Base-by-base conservation (phyloP, 2,113 vertebrate species). In the Leptodactylus fuscus region DNA sequence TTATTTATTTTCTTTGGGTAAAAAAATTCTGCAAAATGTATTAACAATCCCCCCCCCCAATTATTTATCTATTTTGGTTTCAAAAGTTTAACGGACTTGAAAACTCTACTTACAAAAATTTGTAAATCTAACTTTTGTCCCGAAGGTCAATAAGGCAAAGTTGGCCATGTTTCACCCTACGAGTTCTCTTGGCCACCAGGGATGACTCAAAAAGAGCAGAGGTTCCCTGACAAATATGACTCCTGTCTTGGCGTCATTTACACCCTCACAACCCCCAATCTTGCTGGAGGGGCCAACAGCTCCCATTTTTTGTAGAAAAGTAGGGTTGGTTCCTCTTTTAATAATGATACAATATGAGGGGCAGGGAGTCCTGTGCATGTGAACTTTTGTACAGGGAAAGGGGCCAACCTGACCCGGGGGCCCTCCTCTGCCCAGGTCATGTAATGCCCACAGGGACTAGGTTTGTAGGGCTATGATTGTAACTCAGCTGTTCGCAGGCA, bases 141-240 rank as follows among this genome's bases (percentile, higher is more conserved):
- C 8, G 13, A 29, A 80, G 51, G 5, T 58, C 55, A 62, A 41
- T 62, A 62, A 80, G 77, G 77, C 77, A 79, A 60, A 36, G 36
- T 32, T 51, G 46, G 46, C 11, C 29, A n/a, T n/a, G n/a, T n/a
- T n/a, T n/a, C n/a, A n/a, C n/a, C n/a, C n/a, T n/a, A n/a, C n/a
- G n/a, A n/a, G n/a, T n/a, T n/a, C n/a, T n/a, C n/a, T n/a, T n/a
- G n/a, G n/a, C 58, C 24, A 16, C 29, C 29, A 9, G 29, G 62
- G 41, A 5, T 44, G 12, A 27, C 58, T n/a, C 41, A 44, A n/a
- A n/a, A n/a, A n/a, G n/a, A n/a, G n/a, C n/a, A n/a, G n/a, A n/a
- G n/a, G n/a, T n/a, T n/a, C n/a, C n/a, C n/a, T n/a, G n/a, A n/a
- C n/a, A n/a, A n/a, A n/a, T n/a, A n/a, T n/a, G n/a, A n/a, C n/a